Evolutionary conservation across 2,797 vertebrate genomes (phyloP).

Genomic region (Urosaurus nigricauda): DNA sequence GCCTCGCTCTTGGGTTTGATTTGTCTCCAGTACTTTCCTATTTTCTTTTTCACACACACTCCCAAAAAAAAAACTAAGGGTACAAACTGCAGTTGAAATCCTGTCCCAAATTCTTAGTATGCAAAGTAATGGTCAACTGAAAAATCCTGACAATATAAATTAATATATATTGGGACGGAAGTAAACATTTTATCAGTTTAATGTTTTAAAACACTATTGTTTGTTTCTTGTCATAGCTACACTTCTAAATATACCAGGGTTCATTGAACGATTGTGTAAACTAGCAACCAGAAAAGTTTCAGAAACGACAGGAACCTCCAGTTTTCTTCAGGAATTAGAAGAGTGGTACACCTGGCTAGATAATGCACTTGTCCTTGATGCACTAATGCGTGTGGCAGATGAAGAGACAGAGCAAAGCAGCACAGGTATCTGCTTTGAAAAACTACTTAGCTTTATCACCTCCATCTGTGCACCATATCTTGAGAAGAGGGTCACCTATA

Average conservation of each 20-base stretch:
- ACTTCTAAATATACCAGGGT: slow-evolving; percentile 95
- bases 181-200: not conserved
- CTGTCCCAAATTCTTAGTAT: not conserved
- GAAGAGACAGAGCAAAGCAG: slow-evolving; percentile 95
- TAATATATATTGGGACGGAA: not conserved
- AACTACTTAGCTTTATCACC: not conserved
- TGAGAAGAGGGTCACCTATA: not conserved
- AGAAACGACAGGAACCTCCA: slow-evolving; percentile 90
- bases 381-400: slow-evolving; percentile 95
- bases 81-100: slow-evolving; percentile 2
- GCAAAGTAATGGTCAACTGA: not conserved
- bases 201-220: not conserved
- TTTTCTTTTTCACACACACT: no score
- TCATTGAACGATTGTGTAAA: slow-evolving; percentile 95
- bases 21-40: no score
- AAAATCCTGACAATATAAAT: not conserved
- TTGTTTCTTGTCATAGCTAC: slow-evolving; percentile 81
- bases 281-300: slow-evolving; percentile 96
- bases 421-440: slow-evolving; percentile 83
- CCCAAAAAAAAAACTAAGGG: not conserved
- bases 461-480: not conserved
- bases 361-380: slow-evolving; percentile 94
- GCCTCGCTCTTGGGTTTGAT: no score
- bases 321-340: slow-evolving; percentile 95
- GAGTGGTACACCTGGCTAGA: slow-evolving; percentile 99